A percentile compares a stretch with the other conserved stretches of the same genome.
Conservation (phyloP, 30 jellyfish, hydroid and myxozoan genomes). For the Rhopilema esculentum region DNA sequence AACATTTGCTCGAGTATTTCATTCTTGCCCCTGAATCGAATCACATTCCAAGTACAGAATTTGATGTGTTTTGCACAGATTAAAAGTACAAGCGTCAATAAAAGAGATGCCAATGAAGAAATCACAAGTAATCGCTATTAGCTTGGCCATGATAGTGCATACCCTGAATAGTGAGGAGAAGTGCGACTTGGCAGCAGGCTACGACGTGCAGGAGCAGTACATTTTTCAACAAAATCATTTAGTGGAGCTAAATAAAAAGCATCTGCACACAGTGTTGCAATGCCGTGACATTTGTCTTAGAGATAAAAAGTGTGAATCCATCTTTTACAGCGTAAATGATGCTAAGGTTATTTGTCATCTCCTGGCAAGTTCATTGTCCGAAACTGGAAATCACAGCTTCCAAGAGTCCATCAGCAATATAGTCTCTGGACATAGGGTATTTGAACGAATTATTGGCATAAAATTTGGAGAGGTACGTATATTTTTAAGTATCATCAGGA, state of each 20-base stretch:
- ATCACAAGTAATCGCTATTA: neutral
- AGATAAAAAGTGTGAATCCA: neutral
- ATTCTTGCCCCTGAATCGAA: too few relatives aligned
- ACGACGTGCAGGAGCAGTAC: neutral
- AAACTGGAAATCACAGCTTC: too few relatives aligned
- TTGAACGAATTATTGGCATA: too few relatives aligned
- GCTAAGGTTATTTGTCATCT: neutral
- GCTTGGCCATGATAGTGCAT: neutral
- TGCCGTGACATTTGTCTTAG: neutral
- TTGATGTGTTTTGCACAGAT: too few relatives aligned
- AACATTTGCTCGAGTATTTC: too few relatives aligned
- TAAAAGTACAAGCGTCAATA: too few relatives aligned
- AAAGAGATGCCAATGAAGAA: neutral
- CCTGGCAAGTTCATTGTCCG: neutral
- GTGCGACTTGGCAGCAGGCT: neutral
- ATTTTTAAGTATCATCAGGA: too few relatives aligned
- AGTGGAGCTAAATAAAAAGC: neutral
- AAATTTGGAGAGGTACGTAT: too few relatives aligned
- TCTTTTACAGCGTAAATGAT: neutral
- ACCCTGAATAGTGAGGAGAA: neutral
- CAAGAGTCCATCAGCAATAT: too few relatives aligned
- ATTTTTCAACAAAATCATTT: too few relatives aligned
- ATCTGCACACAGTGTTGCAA: neutral
- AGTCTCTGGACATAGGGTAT: too few relatives aligned
- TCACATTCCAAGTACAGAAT: too few relatives aligned